Conservation (phyloP, 2,797 vertebrate genomes). For the Acridotheres tristis region DNA sequence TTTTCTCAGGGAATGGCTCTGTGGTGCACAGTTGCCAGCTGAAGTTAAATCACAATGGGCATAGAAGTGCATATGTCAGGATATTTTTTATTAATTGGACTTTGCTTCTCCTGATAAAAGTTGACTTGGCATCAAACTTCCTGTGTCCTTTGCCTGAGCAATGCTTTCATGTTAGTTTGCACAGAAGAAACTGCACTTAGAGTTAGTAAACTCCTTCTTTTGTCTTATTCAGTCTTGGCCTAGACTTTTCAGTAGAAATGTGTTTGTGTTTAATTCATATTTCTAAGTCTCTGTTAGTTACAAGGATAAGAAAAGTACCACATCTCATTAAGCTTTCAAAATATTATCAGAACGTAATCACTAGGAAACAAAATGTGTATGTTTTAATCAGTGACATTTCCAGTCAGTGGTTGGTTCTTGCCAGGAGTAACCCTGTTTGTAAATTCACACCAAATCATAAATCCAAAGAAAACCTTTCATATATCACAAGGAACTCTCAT, state of each 20-base stretch:
- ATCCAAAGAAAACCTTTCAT: neutral
- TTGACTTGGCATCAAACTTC: neutral
- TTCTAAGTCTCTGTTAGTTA: neutral
- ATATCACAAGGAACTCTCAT: neutral
- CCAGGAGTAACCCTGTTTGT: neutral
- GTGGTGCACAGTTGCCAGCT: neutral
- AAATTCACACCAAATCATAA: neutral
- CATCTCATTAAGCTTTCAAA: conserved; percentile 24
- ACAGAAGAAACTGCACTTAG: neutral
- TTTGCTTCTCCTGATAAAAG: conserved; percentile 4
- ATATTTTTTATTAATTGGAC: neutral
- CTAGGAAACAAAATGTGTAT: neutral
- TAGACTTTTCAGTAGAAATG: neutral
- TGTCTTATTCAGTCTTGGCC: neutral
- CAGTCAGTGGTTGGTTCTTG: neutral
- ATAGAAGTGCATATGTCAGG: neutral
- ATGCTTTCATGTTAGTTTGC: neutral
- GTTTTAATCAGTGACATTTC: neutral
- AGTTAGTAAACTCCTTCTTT: neutral
- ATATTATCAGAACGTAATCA: neutral
- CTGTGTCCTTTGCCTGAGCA: neutral
- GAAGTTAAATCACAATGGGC: neutral
- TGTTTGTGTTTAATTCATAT: neutral
- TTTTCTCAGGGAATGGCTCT: neutral
- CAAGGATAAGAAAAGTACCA: neutral